These are phyloP conservation scores for Aleiodes leptofemur DNA, from an alignment of 2,888 invertebrate species.

Conservation along the genomic window DNA sequence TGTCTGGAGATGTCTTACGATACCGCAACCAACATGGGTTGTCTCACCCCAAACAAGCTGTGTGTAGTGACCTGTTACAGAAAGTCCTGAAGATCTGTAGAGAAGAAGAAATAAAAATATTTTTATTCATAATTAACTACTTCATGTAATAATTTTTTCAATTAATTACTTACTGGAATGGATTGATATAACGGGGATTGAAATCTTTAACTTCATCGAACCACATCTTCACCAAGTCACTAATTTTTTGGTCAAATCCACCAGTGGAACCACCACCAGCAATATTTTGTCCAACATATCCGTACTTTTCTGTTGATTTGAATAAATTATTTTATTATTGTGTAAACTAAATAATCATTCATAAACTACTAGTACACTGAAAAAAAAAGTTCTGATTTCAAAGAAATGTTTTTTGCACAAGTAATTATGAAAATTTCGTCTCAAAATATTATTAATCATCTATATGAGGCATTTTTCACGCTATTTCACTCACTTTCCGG, in stretches of 20 bases:
- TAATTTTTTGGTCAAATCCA: not conserved
- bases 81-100: not conserved
- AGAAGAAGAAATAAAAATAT: not conserved
- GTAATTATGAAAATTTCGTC: too few relatives aligned
- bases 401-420: too few relatives aligned
- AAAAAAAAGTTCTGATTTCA: not conserved
- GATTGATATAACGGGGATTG: slow-evolving; percentile 49
- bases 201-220: slow-evolving; percentile 71
- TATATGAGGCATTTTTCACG: too few relatives aligned
- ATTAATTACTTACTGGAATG: slow-evolving; percentile 29
- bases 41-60: slow-evolving; percentile 77
- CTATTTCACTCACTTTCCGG: too few relatives aligned
- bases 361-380: too few relatives aligned
- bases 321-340: too few relatives aligned
- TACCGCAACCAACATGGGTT: slow-evolving; percentile 76
- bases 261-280: not conserved
- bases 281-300: slow-evolving; percentile 55
- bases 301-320: slow-evolving; percentile 29
- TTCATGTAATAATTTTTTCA: not conserved
- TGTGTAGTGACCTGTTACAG: slow-evolving; percentile 71
- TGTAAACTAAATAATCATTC: too few relatives aligned
- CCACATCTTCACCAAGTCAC: slow-evolving; percentile 66
- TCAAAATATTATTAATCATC: too few relatives aligned
- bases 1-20: slow-evolving; percentile 72
- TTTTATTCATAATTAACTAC: not conserved